Evolutionary conservation across 2,888 invertebrate species (phyloP).

Genomic region (Agrochola lota): DNA sequence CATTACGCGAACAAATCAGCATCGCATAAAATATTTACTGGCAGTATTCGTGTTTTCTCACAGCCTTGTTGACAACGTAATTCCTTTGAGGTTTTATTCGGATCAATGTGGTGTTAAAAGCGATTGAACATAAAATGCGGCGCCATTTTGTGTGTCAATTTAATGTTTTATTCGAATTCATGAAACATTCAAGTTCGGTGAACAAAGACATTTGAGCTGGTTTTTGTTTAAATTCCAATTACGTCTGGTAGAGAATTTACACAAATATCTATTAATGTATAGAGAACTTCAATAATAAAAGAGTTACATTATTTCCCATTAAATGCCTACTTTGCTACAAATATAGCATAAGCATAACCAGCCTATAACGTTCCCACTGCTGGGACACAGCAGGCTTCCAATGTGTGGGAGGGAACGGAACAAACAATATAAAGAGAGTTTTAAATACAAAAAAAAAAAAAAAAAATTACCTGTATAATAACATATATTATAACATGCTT

Average conservation of each 20-base stretch:
- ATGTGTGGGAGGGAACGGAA: no score
- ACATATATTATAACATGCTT: no score
- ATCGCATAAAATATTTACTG: constrained; percentile 33
- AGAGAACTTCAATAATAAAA: background rate
- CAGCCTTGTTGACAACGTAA: constrained; percentile 15
- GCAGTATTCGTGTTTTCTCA: constrained; percentile 8
- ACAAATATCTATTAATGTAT: background rate
- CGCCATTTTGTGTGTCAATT: constrained; percentile 17
- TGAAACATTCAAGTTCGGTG: constrained; percentile 15
- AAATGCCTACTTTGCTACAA: background rate
- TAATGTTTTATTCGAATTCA: constrained; percentile 37
- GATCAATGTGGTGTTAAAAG: constrained; percentile 35
- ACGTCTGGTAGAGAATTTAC: background rate
- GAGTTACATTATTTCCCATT: background rate
- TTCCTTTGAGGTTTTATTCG: constrained; percentile 27
- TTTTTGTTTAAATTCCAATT: constrained; percentile 28
- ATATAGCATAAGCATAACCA: no score
- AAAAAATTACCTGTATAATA: no score
- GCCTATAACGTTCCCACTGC: background rate
- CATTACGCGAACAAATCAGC: constrained; percentile 7
- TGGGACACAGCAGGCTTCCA: no score
- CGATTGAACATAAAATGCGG: constrained; percentile 30
- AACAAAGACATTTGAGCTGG: background rate
- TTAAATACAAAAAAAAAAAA: background rate
- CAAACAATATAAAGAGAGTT: background rate